Conservation (phyloP, 2,888 invertebrate genomes). For the Heteromyza rotundicornis region DNA sequence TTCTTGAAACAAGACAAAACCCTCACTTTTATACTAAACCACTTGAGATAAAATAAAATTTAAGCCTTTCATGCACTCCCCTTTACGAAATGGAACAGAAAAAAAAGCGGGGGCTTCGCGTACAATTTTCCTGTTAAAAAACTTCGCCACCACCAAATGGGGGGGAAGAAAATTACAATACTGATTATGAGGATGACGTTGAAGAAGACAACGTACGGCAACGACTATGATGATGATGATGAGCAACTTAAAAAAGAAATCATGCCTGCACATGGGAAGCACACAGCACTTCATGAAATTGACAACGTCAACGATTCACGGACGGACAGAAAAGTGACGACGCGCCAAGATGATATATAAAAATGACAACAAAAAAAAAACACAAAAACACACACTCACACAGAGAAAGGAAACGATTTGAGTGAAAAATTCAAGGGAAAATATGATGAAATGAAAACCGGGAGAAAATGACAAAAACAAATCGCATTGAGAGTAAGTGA, state of each 20-base stretch:
- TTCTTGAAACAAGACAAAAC: background rate
- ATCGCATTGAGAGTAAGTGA: constrained; percentile 2
- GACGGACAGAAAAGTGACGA: background rate
- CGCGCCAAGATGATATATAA: background rate
- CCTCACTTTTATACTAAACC: background rate
- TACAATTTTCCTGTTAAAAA: constrained; percentile 3
- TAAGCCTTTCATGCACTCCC: constrained; percentile 1
- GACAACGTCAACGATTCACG: background rate
- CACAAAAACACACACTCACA: no score
- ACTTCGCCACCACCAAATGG: background rate
- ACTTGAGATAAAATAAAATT: constrained; percentile 6
- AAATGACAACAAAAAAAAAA: background rate
- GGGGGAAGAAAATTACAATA: background rate
- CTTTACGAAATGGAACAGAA: background rate
- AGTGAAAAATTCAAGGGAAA: background rate
- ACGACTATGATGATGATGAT: constrained; percentile 1
- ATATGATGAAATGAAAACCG: background rate
- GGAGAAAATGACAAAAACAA: background rate
- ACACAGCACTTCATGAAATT: constrained; percentile 10
- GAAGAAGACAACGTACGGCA: background rate
- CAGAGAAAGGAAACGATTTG: background rate
- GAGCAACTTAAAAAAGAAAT: constrained; percentile 2
- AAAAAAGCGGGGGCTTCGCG: background rate
- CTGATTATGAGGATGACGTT: background rate
- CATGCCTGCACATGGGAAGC: background rate